Evolutionary conservation across 2,797 vertebrate genomes (phyloP).

Genomic region (Peromyscus attwateri): DNA sequence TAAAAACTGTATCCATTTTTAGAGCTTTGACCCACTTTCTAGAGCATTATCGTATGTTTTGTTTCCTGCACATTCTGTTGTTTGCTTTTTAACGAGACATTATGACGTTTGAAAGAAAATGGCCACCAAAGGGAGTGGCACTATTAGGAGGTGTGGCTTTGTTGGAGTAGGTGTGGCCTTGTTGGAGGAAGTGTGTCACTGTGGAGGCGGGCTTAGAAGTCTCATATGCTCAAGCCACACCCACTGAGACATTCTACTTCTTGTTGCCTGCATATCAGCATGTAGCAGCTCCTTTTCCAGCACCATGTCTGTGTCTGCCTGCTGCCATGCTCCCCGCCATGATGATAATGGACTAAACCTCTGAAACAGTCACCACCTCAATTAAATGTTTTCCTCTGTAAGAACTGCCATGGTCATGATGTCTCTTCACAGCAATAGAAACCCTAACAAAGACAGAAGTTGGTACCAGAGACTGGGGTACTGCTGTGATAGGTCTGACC

Average conservation of each 20-base stretch:
- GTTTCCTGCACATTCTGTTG: not conserved
- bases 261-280: not conserved
- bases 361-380: not conserved
- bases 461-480: not conserved
- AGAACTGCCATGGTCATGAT: not conserved
- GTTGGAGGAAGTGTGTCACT: not conserved
- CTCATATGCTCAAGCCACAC: not conserved
- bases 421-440: not conserved
- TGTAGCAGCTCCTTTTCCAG: not conserved
- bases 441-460: not conserved
- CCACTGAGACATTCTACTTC: not conserved
- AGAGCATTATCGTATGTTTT: slow-evolving; percentile 6
- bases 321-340: not conserved
- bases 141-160: not conserved
- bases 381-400: not conserved
- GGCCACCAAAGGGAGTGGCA: not conserved
- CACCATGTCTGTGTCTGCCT: not conserved
- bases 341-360: not conserved
- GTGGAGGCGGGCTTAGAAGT: not conserved
- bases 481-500: not conserved
- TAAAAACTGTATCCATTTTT: not conserved
- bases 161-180: not conserved
- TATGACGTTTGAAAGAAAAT: not conserved
- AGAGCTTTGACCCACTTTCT: slow-evolving; percentile 35
- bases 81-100: not conserved